Evolutionary conservation across 92 coral and sea anemone genomes (phyloP).

Genomic region (Epizoanthus rinbou): DNA sequence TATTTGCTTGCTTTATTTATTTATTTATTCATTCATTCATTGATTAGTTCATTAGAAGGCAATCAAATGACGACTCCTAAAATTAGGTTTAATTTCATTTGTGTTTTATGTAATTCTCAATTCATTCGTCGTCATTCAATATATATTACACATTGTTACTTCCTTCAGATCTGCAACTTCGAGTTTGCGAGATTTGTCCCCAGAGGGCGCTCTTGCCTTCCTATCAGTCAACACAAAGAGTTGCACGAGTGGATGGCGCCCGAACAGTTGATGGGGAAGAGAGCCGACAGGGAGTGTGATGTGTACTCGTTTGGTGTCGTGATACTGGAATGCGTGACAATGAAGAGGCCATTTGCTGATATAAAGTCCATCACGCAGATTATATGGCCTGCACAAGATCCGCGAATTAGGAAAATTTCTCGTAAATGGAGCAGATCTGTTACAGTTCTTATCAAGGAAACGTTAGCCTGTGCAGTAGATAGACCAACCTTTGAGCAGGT

Average conservation of each 20-base stretch:
- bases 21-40: too few relatives aligned
- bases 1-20: too few relatives aligned
- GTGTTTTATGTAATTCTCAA: not conserved
- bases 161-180: conserved; percentile 86
- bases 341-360: conserved; percentile 63
- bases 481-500: conserved; percentile 94
- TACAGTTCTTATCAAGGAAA: conserved; percentile 72
- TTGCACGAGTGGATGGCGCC: conserved; percentile 96
- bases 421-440: conserved; percentile 75
- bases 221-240: conserved; percentile 79
- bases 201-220: conserved; percentile 52
- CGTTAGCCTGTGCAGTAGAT: conserved; percentile 59
- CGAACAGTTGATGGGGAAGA: conserved; percentile 81
- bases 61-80: too few relatives aligned
- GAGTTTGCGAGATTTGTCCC: conserved; percentile 70
- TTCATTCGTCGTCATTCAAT: not conserved
- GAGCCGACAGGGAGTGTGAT: conserved; percentile 85
- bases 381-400: conserved; percentile 55
- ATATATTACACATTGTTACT: not conserved
- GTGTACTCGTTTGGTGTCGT: conserved; percentile 84
- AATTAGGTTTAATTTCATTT: too few relatives aligned
- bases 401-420: conserved; percentile 65
- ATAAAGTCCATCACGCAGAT: conserved; percentile 55
- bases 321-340: conserved; percentile 84
- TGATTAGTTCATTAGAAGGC: too few relatives aligned